Percentiles rank a stretch among this genome's conserved stretches.
These are phyloP conservation scores for Eilema griseolum DNA, from an alignment of 2,888 invertebrate species.

Conservation along the genomic window DNA sequence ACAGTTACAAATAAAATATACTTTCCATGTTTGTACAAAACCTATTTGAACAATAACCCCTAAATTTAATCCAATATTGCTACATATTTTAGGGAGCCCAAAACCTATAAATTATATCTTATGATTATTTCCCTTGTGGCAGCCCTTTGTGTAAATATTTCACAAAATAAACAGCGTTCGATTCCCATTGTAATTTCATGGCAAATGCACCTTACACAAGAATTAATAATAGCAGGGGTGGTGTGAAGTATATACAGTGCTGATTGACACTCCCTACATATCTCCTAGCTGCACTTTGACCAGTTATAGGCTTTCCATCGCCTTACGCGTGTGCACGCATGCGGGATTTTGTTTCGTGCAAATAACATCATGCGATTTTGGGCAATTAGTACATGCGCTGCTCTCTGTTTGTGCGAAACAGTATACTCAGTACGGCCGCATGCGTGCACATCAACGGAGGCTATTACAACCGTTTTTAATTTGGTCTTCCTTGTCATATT, in stretches of 20 bases:
- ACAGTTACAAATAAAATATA: neutral
- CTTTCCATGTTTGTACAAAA: conserved; percentile 2
- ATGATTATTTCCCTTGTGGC: conserved; percentile 42
- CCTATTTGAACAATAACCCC: conserved; percentile 20
- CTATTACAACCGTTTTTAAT: neutral
- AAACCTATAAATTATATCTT: conserved; percentile 36
- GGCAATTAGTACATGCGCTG: neutral
- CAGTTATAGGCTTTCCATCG: neutral
- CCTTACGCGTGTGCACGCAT: neutral
- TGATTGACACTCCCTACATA: neutral
- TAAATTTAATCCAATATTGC: conserved; percentile 25
- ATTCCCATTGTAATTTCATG: conserved; percentile 65
- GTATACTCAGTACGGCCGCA: neutral
- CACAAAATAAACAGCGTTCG: conserved; percentile 67
- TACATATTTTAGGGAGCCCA: conserved; percentile 28
- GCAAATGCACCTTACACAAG: conserved; percentile 51
- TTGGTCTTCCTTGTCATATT: neutral
- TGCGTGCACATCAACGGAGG: neutral
- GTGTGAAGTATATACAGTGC: conserved; percentile 51
- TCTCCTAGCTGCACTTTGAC: neutral
- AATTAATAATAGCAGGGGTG: conserved; percentile 55
- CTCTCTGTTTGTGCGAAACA: neutral
- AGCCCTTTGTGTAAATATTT: conserved; percentile 63
- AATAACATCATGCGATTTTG: neutral
- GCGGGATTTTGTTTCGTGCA: neutral